Conservation (phyloP, 2,888 invertebrate species). For the Sericinus montela region DNA sequence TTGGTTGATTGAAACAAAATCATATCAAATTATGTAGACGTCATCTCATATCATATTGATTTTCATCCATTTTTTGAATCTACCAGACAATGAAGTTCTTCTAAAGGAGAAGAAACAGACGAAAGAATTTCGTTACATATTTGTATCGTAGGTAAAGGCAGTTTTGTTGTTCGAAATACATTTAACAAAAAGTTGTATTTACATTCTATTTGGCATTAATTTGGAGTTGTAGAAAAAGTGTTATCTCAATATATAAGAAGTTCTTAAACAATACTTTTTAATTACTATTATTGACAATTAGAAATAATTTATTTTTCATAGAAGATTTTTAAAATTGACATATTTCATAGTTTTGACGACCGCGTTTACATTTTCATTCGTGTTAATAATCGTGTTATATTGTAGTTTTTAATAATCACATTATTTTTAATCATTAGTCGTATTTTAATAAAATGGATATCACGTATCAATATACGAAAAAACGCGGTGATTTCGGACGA, state of each 20-base stretch:
- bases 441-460: conserved; percentile 40
- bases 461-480: conserved; percentile 59
- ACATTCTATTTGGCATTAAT: too few relatives aligned
- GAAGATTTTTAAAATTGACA: not conserved
- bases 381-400: too few relatives aligned
- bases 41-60: too few relatives aligned
- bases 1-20: too few relatives aligned
- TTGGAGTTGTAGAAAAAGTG: too few relatives aligned
- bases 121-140: too few relatives aligned
- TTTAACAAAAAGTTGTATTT: not conserved
- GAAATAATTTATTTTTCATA: not conserved
- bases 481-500: conserved; percentile 64
- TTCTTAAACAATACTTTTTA: not conserved
- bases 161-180: too few relatives aligned
- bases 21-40: too few relatives aligned
- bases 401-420: not conserved
- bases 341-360: not conserved
- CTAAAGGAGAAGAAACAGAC: too few relatives aligned
- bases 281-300: not conserved
- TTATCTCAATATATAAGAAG: not conserved
- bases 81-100: too few relatives aligned
- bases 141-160: too few relatives aligned
- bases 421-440: not conserved
- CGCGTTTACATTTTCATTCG: not conserved
- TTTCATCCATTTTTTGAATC: too few relatives aligned